phyloP scores from a whole-genome alignment of 2,888 invertebrate species.

The Anagyrus pseudococci region DNA sequence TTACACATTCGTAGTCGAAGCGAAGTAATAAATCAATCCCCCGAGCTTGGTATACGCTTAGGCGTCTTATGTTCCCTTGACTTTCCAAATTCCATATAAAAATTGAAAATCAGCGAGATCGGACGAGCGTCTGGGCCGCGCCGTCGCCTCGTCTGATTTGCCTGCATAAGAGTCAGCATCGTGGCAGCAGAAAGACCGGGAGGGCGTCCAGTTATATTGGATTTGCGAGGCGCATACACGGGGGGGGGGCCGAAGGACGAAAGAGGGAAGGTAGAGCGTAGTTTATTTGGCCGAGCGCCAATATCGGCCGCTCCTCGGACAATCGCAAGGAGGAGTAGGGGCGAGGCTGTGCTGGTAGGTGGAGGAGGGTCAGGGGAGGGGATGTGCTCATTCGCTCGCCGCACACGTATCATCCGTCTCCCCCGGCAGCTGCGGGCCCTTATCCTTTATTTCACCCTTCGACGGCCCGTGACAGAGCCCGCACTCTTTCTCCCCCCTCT shows the following conservation, averaged over 20 bases:
- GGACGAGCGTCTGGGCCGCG: no score
- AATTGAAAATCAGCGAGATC: no score
- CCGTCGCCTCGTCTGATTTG: no score
- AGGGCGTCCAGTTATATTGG: constrained; percentile 14
- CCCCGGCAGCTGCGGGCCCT: constrained; percentile 26
- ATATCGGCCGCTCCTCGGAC: constrained; percentile 49
- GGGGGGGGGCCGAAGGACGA: constrained; percentile 2
- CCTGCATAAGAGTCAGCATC: no score
- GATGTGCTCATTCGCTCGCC: constrained; percentile 49
- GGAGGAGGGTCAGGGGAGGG: not conserved
- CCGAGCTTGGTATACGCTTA: no score
- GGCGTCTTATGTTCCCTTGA: no score
- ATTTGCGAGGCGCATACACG: constrained; percentile 16
- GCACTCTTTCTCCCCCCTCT: not conserved
- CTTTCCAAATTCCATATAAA: no score
- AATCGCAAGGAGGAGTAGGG: constrained; percentile 44
- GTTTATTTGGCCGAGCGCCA: constrained; percentile 51
- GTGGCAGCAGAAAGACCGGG: not conserved
- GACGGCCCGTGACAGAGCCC: constrained; percentile 3
- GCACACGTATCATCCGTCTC: constrained; percentile 49
- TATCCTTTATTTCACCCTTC: constrained; percentile 33
- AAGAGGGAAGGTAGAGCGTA: constrained; percentile 16
- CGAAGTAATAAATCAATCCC: no score
- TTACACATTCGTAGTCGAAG: no score
- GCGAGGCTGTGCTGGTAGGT: not conserved